phyloP scores from a whole-genome alignment of 2,888 invertebrate species.

The Oscheius sp. region DNA sequence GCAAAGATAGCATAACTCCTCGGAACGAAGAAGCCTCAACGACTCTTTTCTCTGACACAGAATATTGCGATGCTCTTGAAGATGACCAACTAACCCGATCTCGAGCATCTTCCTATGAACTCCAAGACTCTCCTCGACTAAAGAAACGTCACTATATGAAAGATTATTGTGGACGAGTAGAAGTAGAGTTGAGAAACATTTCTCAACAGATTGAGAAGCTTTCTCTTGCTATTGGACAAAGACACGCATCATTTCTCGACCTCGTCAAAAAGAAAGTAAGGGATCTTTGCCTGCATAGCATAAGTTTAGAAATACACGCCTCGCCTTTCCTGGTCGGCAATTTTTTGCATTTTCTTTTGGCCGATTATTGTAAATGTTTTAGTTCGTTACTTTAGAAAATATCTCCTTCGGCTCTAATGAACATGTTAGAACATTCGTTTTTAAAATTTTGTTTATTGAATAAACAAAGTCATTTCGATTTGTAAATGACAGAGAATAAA shows the following conservation, averaged over 20 bases:
- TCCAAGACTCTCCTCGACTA: conserved; percentile 6
- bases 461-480: no score
- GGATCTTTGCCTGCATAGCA: no score
- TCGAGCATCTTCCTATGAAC: conserved; percentile 18
- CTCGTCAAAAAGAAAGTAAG: conserved; percentile 41
- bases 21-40: background rate
- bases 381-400: conserved; percentile 41
- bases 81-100: conserved; percentile 7
- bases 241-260: conserved; percentile 35
- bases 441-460: no score
- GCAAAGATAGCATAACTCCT: background rate
- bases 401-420: conserved; percentile 23
- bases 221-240: conserved; percentile 36
- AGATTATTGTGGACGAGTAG: background rate
- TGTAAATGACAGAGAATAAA: no score
- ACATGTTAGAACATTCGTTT: background rate
- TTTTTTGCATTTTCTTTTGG: conserved; percentile 47
- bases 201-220: conserved; percentile 40
- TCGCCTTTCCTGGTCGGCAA: conserved; percentile 33
- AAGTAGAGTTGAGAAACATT: conserved; percentile 26
- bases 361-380: conserved; percentile 48
- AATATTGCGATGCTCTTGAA: conserved; percentile 28
- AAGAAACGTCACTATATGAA: background rate
- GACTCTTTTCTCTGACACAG: conserved; percentile 15
- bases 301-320: no score